A percentile compares a stretch with the other conserved stretches of the same genome.
phyloP scores from a whole-genome alignment of 2,888 invertebrate genomes.

The Rosalia funebris region DNA sequence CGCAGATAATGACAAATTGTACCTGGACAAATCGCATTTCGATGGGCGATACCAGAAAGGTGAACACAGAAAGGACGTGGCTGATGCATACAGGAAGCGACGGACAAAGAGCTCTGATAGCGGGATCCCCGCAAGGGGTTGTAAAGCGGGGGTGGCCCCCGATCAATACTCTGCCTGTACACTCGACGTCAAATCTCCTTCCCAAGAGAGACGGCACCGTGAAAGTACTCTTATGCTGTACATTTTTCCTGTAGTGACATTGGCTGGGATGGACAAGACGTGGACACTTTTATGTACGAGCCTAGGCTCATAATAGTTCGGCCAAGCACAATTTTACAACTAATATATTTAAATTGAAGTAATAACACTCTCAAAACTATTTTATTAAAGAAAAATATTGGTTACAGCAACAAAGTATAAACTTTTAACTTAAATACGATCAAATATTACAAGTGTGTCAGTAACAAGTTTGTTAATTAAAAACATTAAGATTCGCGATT shows the following conservation, averaged over 20 bases:
- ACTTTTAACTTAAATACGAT: too few species aligned
- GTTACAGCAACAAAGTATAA: too few species aligned
- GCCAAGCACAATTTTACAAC: too few species aligned
- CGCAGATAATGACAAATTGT: slow-evolving; percentile 19
- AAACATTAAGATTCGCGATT: too few species aligned
- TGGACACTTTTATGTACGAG: too few species aligned
- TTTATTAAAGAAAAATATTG: too few species aligned
- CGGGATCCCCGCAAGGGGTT: slow-evolving; percentile 51
- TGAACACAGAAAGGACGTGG: slow-evolving; percentile 25
- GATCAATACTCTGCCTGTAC: slow-evolving; percentile 57
- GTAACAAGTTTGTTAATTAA: too few species aligned
- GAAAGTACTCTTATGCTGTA: slow-evolving; percentile 32
- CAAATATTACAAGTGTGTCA: too few species aligned
- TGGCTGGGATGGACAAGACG: too few species aligned
- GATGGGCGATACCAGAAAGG: slow-evolving; percentile 18
- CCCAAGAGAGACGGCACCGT: slow-evolving; percentile 43
- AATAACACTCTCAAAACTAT: too few species aligned
- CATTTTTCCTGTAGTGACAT: not conserved
- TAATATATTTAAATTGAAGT: too few species aligned
- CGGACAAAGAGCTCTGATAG: slow-evolving; percentile 51
- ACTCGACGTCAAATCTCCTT: slow-evolving; percentile 51
- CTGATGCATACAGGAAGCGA: slow-evolving; percentile 45
- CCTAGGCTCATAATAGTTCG: too few species aligned
- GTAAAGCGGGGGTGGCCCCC: slow-evolving; percentile 49
- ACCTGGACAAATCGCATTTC: slow-evolving; percentile 24